These are phyloP conservation scores for Tichodroma muraria DNA, from an alignment of 2,113 vertebrate species.

Conservation along the genomic window DNA sequence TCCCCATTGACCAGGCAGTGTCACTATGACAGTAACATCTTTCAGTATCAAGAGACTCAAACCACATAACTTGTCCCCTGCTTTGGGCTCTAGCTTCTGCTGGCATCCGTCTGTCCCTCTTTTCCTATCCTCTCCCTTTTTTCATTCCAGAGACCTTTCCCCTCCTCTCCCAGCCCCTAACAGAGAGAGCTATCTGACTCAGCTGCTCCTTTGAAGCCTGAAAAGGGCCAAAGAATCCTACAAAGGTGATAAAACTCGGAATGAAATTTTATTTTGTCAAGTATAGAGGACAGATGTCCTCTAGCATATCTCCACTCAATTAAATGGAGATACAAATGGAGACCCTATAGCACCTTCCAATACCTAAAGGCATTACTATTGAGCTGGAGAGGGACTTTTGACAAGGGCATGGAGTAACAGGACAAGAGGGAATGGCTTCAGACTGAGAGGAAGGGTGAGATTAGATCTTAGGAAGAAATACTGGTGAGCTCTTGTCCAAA, in stretches of 20 bases:
- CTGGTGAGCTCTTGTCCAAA: not conserved
- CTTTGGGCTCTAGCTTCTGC: not conserved
- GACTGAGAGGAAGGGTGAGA: not conserved
- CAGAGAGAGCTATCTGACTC: not conserved
- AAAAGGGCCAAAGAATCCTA: not conserved
- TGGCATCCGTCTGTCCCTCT: not conserved
- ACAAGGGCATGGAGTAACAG: not conserved
- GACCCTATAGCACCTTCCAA: not conserved
- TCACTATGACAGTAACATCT: not conserved
- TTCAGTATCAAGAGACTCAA: not conserved
- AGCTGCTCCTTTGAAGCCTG: not conserved
- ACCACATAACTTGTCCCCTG: not conserved
- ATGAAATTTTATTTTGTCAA: not conserved
- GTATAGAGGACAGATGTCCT: not conserved
- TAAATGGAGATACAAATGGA: not conserved
- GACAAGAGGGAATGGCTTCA: not conserved
- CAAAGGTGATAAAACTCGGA: not conserved
- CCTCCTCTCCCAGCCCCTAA: not conserved
- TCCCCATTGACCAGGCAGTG: not conserved
- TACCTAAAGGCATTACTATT: not conserved
- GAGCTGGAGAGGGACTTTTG: not conserved
- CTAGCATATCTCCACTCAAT: not conserved
- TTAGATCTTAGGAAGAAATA: not conserved
- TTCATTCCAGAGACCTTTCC: not conserved
- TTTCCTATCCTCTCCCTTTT: not conserved